A percentile compares a stretch with the other conserved stretches of the same genome.
These are phyloP conservation scores for Microctenopoma stevenorrisi DNA, from an alignment of 2,797 vertebrate genomes.

Conservation along the genomic window DNA sequence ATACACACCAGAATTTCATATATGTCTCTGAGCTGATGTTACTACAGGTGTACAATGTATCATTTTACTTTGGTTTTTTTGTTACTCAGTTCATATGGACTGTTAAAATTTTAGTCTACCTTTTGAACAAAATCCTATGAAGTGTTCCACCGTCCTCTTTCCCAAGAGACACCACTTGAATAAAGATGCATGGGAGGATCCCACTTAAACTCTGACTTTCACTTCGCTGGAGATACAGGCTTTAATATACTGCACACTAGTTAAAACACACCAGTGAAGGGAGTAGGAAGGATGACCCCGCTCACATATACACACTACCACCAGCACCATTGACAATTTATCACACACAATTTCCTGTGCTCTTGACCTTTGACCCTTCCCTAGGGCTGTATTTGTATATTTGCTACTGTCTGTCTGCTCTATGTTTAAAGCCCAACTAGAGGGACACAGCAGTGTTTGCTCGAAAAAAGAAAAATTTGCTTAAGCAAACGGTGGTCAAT, in stretches of 20 bases:
- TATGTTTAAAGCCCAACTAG: slow-evolving; percentile 52
- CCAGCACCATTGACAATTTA: slow-evolving; percentile 57
- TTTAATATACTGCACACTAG: slow-evolving; percentile 51
- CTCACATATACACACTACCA: slow-evolving; percentile 49
- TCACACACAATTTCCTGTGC: slow-evolving; percentile 70
- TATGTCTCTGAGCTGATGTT: slow-evolving; percentile 8
- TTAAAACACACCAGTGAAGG: slow-evolving; percentile 57
- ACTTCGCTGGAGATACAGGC: slow-evolving; percentile 32
- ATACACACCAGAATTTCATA: background rate
- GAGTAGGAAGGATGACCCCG: slow-evolving; percentile 52
- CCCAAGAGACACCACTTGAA: slow-evolving; percentile 42
- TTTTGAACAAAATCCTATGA: slow-evolving; percentile 47
- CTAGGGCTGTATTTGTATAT: slow-evolving; percentile 59
- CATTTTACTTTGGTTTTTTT: slow-evolving; percentile 6
- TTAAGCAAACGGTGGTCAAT: slow-evolving; percentile 48
- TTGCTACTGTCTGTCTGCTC: slow-evolving; percentile 52
- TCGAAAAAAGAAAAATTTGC: slow-evolving; percentile 35
- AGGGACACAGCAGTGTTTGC: slow-evolving; percentile 45
- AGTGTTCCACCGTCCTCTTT: slow-evolving; percentile 38
- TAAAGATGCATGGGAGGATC: slow-evolving; percentile 47
- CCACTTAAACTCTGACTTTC: slow-evolving; percentile 41
- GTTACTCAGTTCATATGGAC: slow-evolving; percentile 29
- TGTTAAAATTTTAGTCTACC: slow-evolving; percentile 8
- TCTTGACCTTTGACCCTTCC: slow-evolving; percentile 66
- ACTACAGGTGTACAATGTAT: background rate